Percentiles rank a stretch among this genome's conserved stretches.
Conservation (phyloP, 2,888 invertebrate genomes). For the Adelphocoris suturalis region DNA sequence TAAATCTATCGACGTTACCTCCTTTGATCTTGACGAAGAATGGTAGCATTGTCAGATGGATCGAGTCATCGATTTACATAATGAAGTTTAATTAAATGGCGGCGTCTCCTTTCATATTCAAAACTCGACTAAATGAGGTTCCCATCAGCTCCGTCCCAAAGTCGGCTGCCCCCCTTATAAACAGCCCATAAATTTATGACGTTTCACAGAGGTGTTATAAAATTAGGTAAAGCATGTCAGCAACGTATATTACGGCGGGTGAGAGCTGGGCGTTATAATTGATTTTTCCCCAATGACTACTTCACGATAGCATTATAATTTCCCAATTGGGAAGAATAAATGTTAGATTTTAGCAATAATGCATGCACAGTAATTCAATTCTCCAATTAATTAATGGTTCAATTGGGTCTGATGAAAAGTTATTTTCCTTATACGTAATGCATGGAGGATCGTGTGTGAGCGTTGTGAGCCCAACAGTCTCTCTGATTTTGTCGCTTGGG, state of each 20-base stretch:
- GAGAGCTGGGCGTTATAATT: too few relatives aligned
- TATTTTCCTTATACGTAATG: too few relatives aligned
- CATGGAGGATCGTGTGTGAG: too few relatives aligned
- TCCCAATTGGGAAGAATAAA: too few relatives aligned
- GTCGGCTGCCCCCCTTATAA: neutral
- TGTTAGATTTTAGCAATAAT: too few relatives aligned
- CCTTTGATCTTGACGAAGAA: constrained; percentile 17
- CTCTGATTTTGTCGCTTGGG: too few relatives aligned
- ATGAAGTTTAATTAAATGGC: constrained; percentile 39
- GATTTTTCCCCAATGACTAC: too few relatives aligned
- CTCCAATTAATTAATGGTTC: too few relatives aligned
- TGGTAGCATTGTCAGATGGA: constrained; percentile 31
- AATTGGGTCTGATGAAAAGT: too few relatives aligned
- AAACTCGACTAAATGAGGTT: constrained; percentile 14
- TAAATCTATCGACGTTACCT: constrained; percentile 28
- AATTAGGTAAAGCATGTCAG: neutral
- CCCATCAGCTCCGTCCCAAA: neutral
- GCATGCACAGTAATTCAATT: too few relatives aligned
- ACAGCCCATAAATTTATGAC: neutral
- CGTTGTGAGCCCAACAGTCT: too few relatives aligned
- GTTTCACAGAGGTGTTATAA: neutral
- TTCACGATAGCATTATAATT: too few relatives aligned
- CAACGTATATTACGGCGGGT: neutral
- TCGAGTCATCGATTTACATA: constrained; percentile 20
- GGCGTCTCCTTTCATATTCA: constrained; percentile 32